Base-by-base conservation (phyloP, 2,888 invertebrate genomes). In the Helobdella robusta region DNA sequence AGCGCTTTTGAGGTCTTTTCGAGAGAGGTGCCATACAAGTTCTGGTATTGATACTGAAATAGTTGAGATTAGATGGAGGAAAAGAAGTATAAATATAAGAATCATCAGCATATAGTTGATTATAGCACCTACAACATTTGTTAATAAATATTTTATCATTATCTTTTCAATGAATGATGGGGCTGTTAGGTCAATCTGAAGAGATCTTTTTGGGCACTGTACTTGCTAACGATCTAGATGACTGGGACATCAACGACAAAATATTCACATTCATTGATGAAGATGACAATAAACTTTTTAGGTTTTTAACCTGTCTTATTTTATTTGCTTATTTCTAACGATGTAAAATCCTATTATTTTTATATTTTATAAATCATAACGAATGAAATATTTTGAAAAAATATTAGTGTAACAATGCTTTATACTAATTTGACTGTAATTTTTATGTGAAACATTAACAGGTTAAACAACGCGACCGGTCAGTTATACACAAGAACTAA, bases 241-340 rank as follows among this genome's bases (percentile, higher is more conserved):
- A 98, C 79, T 98, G 97, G 97, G 98, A 98, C 82, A 82, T 94
- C 70, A 90, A 89, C 0, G 95, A 97, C 78, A 98, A 98, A 80
- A 91, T 89, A 75, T 98, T 94, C 83, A 72, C 67, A 35, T 75
- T 75, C 58, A 34, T 44, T 18, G 40, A 44, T 11, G 54, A 44
- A 20, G 34, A 28, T 5, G 20, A 23, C 28, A 56, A 56, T 11
- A 50, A 64, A 15, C 25, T 32, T 44, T 66, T 64, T 32, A 54
- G 64, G 66, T 66, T 3, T n/a, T 2, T 30, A 11, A 8, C 4
- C 11, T 40, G 11, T 40, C n/a, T 40, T 40, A n/a, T 40, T 40
- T 40, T 15, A 40, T 40, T 40, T 15, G n/a, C 11, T 40, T 15
- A 40, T 15, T 15, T 40, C 11, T 40, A 15, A n/a, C n/a, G 44